Percentiles rank a stretch among this genome's conserved stretches.
Conservation (phyloP, 1,140 invertebrate genomes). For the Drosophila pruinosa region DNA sequence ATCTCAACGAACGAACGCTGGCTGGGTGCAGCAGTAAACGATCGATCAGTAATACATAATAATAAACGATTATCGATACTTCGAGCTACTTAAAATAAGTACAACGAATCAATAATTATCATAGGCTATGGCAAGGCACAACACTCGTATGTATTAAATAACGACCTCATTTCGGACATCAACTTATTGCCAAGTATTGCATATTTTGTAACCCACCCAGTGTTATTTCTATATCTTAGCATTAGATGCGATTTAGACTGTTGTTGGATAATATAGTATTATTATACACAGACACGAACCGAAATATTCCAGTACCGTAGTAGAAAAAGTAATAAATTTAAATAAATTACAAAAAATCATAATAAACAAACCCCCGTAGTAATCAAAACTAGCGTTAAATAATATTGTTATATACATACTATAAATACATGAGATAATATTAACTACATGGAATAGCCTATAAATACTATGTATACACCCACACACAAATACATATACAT, state of each 20-base stretch:
- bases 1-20: constrained; percentile 14
- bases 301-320: constrained; percentile 69
- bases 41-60: not conserved
- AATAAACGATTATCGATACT: constrained; percentile 2
- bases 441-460: constrained; percentile 66
- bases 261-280: constrained; percentile 63
- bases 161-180: constrained; percentile 16
- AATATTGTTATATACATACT: constrained; percentile 62
- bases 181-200: constrained; percentile 41
- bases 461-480: constrained; percentile 50
- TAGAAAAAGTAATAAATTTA: constrained; percentile 39
- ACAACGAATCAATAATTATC: constrained; percentile 52
- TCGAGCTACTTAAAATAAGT: constrained; percentile 33
- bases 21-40: constrained; percentile 12
- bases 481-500: constrained; percentile 19
- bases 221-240: constrained; percentile 63
- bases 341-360: constrained; percentile 26
- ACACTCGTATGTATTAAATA: constrained; percentile 3
- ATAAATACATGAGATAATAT: constrained; percentile 34
- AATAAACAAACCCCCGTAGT: constrained; percentile 48
- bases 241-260: constrained; percentile 71
- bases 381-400: constrained; percentile 79
- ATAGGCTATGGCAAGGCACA: constrained; percentile 51
- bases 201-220: constrained; percentile 50
- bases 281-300: constrained; percentile 38